Conservation (phyloP, 2,113 vertebrate genomes). For the Fulmarus glacialis region DNA sequence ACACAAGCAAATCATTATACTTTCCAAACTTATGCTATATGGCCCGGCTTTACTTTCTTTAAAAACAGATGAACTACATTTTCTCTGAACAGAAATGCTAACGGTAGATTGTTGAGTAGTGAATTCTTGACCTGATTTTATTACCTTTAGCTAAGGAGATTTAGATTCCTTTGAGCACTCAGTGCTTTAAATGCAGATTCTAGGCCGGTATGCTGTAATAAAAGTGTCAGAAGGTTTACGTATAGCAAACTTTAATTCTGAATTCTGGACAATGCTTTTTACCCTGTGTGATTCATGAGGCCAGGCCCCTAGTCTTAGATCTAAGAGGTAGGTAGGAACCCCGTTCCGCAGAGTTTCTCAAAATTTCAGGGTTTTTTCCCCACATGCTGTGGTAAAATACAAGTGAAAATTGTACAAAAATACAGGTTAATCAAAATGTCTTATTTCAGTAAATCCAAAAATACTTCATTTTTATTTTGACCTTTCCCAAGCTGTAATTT, state of each 20-base stretch:
- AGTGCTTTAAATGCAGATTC: conserved; percentile 31
- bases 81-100: neutral
- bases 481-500: neutral
- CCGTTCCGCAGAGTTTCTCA: neutral
- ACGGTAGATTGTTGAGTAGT: neutral
- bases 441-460: neutral
- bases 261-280: conserved; percentile 31
- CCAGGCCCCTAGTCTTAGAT: neutral
- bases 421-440: neutral
- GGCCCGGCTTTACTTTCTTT: neutral
- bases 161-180: conserved; percentile 40
- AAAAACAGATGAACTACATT: neutral
- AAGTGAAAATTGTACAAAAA: neutral
- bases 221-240: conserved; percentile 37
- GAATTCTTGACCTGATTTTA: conserved; percentile 49
- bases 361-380: neutral
- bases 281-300: conserved; percentile 2
- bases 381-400: neutral
- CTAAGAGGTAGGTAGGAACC: neutral
- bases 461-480: neutral
- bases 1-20: neutral
- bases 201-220: neutral
- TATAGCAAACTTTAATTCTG: conserved; percentile 31
- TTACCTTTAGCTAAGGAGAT: conserved; percentile 46
- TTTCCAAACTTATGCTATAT: neutral